phyloP scores from a whole-genome alignment of 2,113 vertebrate species.

The Campylomormyrus tamandua region DNA sequence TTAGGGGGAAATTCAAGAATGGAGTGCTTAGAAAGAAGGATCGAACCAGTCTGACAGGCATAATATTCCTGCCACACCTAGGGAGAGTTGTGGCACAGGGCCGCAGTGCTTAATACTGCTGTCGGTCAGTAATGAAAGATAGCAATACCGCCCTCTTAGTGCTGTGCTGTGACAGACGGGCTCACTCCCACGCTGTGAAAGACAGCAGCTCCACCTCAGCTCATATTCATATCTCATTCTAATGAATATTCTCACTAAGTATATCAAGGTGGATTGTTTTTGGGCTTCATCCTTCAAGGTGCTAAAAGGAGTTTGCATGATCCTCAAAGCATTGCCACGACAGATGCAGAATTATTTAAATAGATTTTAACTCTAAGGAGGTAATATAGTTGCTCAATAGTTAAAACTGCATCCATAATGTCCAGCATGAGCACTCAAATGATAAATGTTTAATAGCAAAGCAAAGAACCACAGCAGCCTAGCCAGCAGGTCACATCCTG shows the following conservation, averaged over 20 bases:
- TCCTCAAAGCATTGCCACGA: background rate
- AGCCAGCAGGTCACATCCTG: background rate
- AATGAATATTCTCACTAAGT: background rate
- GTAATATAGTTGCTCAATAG: background rate
- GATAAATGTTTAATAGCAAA: background rate
- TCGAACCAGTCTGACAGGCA: constrained; percentile 12
- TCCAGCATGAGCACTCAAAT: background rate
- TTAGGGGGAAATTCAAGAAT: constrained; percentile 1
- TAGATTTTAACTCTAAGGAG: background rate
- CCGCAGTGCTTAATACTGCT: background rate
- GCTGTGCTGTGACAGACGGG: background rate
- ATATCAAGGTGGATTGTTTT: background rate
- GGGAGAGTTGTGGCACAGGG: background rate
- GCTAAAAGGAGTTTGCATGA: background rate
- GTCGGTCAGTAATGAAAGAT: background rate
- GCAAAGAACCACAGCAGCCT: background rate
- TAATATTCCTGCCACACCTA: background rate
- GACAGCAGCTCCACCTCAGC: background rate
- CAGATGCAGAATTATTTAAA: background rate
- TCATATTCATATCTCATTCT: background rate
- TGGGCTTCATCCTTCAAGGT: background rate
- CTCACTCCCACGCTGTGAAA: background rate
- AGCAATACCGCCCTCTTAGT: background rate
- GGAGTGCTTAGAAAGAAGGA: background rate
- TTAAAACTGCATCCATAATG: background rate